Base-by-base conservation (phyloP, 2,113 vertebrate species). In the Burhinus oedicnemus region DNA sequence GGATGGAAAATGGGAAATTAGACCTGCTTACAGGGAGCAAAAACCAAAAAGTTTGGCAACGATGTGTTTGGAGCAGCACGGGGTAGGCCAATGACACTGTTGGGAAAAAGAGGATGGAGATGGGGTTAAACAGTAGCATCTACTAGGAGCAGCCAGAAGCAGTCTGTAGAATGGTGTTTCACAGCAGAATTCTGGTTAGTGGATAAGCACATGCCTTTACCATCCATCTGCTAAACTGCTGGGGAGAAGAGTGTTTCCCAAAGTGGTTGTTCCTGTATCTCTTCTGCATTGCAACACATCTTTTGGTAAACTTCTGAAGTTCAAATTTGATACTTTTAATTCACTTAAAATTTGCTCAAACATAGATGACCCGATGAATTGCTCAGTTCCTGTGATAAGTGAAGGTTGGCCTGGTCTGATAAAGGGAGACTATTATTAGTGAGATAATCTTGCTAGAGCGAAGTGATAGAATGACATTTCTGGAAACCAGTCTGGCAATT, bases 321-420 rank as follows among this genome's bases (percentile, higher is more conserved):
- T 84, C 40, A 34, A 9, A 29, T 71, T 3, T 40, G 58, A 20
- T 61, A 2, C 3, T 71, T 83, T 16, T n/a, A 55, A 30, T 84
- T 81, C 16, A 18, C 9, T 36, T 64, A 1, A 40, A 26, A 5
- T 64, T 57, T 66, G 15, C 21, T 49, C 19, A 36, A 4, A 54
- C 9, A 1, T 16, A 32, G 36, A 19, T 36, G 29, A 30, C 4
- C 5, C 0, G 1, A 1, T 32, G 19, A 40, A 34, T 91, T 66
- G 25, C 15, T 80, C 0, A 0, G 15, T 40, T 86, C 0, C 0
- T 62, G 0, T 23, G 22, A 3, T 32, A 27, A 66, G 42, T 38
- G 66, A 15, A 51, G 47, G 32, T 38, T 78, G 64, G 51, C 38
- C 51, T 42, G 13, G 30, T 54, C 38, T 93, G 14, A 47, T 36